Evolutionary conservation across 2,888 invertebrate genomes (phyloP).

Genomic region (Gortyna flavago): DNA sequence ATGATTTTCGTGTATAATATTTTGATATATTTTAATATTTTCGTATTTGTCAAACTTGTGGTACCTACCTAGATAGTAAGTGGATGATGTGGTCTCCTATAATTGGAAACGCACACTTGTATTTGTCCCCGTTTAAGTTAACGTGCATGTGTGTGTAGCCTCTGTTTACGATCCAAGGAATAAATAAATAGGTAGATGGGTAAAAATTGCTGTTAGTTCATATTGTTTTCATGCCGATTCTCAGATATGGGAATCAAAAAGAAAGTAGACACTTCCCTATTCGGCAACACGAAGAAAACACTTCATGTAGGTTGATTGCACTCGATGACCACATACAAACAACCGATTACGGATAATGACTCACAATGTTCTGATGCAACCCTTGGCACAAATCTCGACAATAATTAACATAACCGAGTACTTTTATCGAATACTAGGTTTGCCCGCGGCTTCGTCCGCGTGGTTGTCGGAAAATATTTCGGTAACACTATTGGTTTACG

Average conservation of each 20-base stretch:
- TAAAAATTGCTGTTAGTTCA: too few species aligned
- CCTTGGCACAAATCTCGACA: slow-evolving; percentile 39
- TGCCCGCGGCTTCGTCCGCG: not conserved
- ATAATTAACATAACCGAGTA: slow-evolving; percentile 30
- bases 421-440: slow-evolving; percentile 22
- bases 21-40: too few species aligned
- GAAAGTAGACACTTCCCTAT: slow-evolving; percentile 13
- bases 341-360: slow-evolving; percentile 36
- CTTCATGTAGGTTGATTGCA: not conserved
- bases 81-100: too few species aligned
- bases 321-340: slow-evolving; percentile 38
- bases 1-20: too few species aligned
- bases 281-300: slow-evolving; percentile 22
- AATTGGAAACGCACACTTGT: too few species aligned
- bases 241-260: slow-evolving; percentile 3
- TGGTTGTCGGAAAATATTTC: not conserved
- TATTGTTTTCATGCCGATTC: not conserved
- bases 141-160: too few species aligned
- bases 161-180: too few species aligned
- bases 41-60: too few species aligned
- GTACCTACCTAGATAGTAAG: too few species aligned
- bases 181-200: too few species aligned
- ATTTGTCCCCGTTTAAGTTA: too few species aligned
- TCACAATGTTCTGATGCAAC: slow-evolving; percentile 52
- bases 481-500: not conserved